phyloP scores from a whole-genome alignment of 1,140 invertebrate genomes.

The Penaeus japonicus region DNA sequence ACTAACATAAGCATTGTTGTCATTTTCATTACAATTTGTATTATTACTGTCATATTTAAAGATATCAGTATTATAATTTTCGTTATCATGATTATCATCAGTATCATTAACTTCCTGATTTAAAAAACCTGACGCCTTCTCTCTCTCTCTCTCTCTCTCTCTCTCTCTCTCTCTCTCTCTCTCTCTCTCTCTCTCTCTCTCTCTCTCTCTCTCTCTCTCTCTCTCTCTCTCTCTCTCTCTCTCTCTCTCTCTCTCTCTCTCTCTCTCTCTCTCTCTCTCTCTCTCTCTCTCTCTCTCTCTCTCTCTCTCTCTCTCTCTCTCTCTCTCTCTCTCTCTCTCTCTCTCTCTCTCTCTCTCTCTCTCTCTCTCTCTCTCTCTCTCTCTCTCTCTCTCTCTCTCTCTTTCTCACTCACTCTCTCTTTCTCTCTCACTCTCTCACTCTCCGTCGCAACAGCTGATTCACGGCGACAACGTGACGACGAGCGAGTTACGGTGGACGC shows the following conservation, averaged over 20 bases:
- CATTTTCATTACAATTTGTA: too few relatives aligned
- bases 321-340: not conserved
- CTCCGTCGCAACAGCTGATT: not conserved
- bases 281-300: not conserved
- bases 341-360: not conserved
- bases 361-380: too few relatives aligned
- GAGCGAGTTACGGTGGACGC: slow-evolving; percentile 79
- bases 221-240: not conserved
- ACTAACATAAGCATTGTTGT: too few relatives aligned
- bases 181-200: not conserved
- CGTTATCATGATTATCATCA: too few relatives aligned
- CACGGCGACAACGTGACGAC: slow-evolving; percentile 78
- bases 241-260: not conserved
- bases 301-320: not conserved
- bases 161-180: not conserved
- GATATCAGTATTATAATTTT: too few relatives aligned
- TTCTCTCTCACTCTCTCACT: not conserved
- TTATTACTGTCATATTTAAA: too few relatives aligned
- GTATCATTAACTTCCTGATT: too few relatives aligned
- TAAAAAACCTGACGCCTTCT: not conserved
- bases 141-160: not conserved
- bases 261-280: not conserved
- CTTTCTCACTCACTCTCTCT: not conserved
- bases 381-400: not conserved
- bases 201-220: not conserved